Conservation (phyloP, 2,888 invertebrate genomes). For the Carabus problematicus region DNA sequence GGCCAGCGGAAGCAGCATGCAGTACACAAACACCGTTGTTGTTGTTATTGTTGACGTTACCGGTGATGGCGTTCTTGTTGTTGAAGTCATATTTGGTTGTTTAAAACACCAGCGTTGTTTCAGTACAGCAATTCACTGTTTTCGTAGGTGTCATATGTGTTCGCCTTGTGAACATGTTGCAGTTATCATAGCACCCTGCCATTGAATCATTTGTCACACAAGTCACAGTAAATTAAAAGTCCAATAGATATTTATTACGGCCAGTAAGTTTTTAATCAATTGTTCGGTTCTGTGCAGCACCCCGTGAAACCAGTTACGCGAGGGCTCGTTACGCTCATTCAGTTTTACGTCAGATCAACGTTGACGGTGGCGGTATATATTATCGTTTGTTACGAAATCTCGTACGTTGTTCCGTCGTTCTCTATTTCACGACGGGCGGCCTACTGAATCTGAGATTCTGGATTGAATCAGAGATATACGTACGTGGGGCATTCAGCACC, state of each 20-base stretch:
- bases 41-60: too few relatives aligned
- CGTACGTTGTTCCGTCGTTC: conserved; percentile 5
- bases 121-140: background rate
- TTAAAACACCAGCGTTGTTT: background rate
- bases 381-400: too few relatives aligned
- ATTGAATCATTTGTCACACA: conserved; percentile 41
- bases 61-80: too few relatives aligned
- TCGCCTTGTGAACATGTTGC: background rate
- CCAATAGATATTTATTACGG: conserved; percentile 44
- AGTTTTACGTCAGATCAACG: background rate
- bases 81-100: background rate
- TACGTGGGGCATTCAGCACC: conserved; percentile 20
- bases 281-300: conserved; percentile 44
- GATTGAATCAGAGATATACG: conserved; percentile 25
- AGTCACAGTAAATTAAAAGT: conserved; percentile 31
- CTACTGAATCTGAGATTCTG: conserved; percentile 27
- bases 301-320: conserved; percentile 25
- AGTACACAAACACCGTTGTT: too few relatives aligned
- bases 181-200: conserved; percentile 24
- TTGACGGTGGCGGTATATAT: background rate
- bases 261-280: conserved; percentile 46
- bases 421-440: background rate
- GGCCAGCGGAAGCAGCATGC: conserved; percentile 30
- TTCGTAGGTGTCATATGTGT: background rate
- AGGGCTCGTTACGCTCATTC: background rate